These are phyloP conservation scores for Cotesia glomerata DNA, from an alignment of 1,140 invertebrate species.

Conservation along the genomic window DNA sequence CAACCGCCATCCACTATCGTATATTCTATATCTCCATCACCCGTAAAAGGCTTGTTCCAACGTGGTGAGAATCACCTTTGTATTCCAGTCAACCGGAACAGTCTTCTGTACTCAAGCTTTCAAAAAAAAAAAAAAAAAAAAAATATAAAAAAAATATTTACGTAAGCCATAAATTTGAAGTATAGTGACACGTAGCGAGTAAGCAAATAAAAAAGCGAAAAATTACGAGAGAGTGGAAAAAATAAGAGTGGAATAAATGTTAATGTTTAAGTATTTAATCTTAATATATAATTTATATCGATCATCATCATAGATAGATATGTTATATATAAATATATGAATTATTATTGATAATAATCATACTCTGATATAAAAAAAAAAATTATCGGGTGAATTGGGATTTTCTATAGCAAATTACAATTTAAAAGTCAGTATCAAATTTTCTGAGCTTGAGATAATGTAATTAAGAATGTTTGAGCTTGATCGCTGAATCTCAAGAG, in stretches of 20 bases:
- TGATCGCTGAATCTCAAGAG: not conserved
- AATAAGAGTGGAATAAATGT: constrained; percentile 39
- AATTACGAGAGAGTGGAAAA: not conserved
- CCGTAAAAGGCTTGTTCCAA: constrained; percentile 19
- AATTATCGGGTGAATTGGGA: constrained; percentile 40
- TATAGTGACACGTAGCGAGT: constrained; percentile 37
- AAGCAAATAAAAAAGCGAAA: constrained; percentile 16
- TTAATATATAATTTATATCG: constrained; percentile 48
- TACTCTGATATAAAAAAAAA: constrained; percentile 24
- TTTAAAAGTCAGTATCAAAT: too few relatives aligned
- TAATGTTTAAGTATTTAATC: constrained; percentile 48
- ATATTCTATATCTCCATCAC: constrained; percentile 34
- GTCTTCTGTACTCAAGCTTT: constrained; percentile 44
- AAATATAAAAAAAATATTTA: constrained; percentile 22
- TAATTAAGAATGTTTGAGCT: constrained; percentile 11
- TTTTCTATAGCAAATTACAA: constrained; percentile 39
- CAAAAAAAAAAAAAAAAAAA: not conserved
- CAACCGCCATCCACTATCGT: constrained; percentile 59
- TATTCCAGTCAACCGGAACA: constrained; percentile 49
- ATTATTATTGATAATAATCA: constrained; percentile 7
- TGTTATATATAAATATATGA: constrained; percentile 22
- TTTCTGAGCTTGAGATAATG: not conserved
- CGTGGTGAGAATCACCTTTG: constrained; percentile 46
- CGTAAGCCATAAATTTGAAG: constrained; percentile 35
- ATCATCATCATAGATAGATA: constrained; percentile 38